phyloP scores from a whole-genome alignment of 2,113 vertebrate genomes.

The Tyrannus savana region DNA sequence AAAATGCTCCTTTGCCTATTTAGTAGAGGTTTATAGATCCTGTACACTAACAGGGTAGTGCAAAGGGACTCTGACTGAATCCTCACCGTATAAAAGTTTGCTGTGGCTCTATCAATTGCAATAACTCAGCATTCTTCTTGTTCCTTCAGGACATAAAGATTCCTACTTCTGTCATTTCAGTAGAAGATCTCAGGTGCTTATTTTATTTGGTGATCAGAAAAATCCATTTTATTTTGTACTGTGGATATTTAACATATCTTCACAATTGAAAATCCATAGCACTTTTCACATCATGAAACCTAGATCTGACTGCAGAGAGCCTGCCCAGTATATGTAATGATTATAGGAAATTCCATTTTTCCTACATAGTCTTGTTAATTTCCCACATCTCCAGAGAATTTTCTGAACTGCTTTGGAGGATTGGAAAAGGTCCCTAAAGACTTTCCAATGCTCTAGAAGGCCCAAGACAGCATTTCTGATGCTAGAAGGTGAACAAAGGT shows the following conservation, averaged over 20 bases:
- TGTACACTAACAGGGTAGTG: neutral
- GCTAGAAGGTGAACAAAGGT: constrained; percentile 67
- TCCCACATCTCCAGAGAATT: constrained; percentile 57
- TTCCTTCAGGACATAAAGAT: neutral
- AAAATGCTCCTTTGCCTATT: neutral
- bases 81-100: neutral
- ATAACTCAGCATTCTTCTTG: neutral
- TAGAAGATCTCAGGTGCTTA: neutral
- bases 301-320: neutral
- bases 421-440: constrained; percentile 58
- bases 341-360: constrained; percentile 29
- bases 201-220: neutral
- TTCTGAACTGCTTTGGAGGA: constrained; percentile 49
- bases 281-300: neutral
- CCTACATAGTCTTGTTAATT: constrained; percentile 13
- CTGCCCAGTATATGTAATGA: neutral
- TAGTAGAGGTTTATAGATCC: neutral
- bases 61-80: neutral
- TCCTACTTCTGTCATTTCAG: neutral
- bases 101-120: neutral
- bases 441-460: constrained; percentile 56
- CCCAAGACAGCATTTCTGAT: constrained; percentile 67
- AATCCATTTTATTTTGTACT: neutral
- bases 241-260: neutral
- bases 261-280: neutral